These are phyloP conservation scores for Calephelis perditalis DNA, from an alignment of 2,888 invertebrate species.

Conservation along the genomic window DNA sequence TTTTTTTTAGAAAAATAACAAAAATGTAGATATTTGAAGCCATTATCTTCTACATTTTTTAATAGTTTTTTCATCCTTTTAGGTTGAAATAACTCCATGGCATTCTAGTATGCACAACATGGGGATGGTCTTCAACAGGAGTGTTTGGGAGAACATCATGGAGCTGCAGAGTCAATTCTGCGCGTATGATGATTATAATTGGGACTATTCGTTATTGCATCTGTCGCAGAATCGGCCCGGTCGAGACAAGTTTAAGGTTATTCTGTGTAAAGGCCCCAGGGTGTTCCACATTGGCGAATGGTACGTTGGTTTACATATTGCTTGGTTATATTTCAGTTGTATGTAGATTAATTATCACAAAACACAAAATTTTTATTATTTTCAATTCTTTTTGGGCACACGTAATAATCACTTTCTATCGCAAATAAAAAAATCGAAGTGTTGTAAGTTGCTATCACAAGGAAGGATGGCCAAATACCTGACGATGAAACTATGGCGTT, in stretches of 20 bases:
- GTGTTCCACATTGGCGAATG: slow-evolving; percentile 99
- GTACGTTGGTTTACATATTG: slow-evolving; percentile 72
- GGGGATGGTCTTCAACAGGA: slow-evolving; percentile 97
- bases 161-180: slow-evolving; percentile 92
- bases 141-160: slow-evolving; percentile 91
- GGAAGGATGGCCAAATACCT: too few relatives aligned
- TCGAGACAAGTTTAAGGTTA: slow-evolving; percentile 86
- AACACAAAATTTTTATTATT: too few relatives aligned
- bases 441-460: too few relatives aligned
- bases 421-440: too few relatives aligned
- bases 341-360: too few relatives aligned
- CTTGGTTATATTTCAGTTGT: too few relatives aligned
- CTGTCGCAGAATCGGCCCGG: slow-evolving; percentile 90
- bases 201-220: slow-evolving; percentile 98
- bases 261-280: slow-evolving; percentile 94
- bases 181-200: slow-evolving; percentile 98
- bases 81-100: slow-evolving; percentile 96
- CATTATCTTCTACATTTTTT: too few relatives aligned
- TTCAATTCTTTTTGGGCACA: too few relatives aligned
- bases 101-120: slow-evolving; percentile 99
- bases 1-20: too few relatives aligned
- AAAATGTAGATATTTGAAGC: too few relatives aligned
- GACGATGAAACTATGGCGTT: too few relatives aligned
- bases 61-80: slow-evolving; percentile 35
- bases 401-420: too few relatives aligned